Conservation (phyloP, 2,113 vertebrate species). For the Miniopterus natalensis region DNA sequence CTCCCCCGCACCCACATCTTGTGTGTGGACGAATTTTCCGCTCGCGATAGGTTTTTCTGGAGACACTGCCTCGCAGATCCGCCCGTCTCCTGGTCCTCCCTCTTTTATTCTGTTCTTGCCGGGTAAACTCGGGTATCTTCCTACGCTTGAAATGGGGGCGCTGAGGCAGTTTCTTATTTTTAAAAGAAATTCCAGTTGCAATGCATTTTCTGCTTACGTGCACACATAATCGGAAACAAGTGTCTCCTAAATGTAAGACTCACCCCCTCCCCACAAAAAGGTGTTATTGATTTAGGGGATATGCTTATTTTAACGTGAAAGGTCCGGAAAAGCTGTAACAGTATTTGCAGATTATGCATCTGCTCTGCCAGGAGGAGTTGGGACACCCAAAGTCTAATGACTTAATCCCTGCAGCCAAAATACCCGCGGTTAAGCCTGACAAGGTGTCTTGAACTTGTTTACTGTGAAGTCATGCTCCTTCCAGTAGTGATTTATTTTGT, state of each 20-base stretch:
- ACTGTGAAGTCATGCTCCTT: conserved; percentile 5
- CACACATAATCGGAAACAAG: not conserved
- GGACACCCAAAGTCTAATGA: not conserved
- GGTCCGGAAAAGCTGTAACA: not conserved
- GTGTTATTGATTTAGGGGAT: not conserved
- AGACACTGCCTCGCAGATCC: not conserved
- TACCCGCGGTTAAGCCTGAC: conserved; percentile 31
- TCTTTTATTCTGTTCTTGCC: not conserved
- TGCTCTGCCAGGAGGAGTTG: not conserved
- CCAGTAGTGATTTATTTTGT: conserved; percentile 39
- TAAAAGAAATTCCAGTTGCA: conserved; percentile 18
- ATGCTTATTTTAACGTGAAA: not conserved
- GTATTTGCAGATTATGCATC: conserved; percentile 18
- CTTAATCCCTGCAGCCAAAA: conserved; percentile 27
- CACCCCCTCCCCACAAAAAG: not conserved
- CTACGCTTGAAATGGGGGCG: not conserved
- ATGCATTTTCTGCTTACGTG: not conserved
- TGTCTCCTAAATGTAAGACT: conserved; percentile 12
- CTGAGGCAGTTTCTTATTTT: conserved; percentile 52
- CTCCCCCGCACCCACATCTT: not conserved
- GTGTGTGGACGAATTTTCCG: accelerated
- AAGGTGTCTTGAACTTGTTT: conserved; percentile 56
- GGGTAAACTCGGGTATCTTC: not conserved
- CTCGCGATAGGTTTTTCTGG: not conserved
- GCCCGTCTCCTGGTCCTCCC: not conserved